Conservation (phyloP, 1,140 invertebrate species). For the Pseudoatta argentina region DNA sequence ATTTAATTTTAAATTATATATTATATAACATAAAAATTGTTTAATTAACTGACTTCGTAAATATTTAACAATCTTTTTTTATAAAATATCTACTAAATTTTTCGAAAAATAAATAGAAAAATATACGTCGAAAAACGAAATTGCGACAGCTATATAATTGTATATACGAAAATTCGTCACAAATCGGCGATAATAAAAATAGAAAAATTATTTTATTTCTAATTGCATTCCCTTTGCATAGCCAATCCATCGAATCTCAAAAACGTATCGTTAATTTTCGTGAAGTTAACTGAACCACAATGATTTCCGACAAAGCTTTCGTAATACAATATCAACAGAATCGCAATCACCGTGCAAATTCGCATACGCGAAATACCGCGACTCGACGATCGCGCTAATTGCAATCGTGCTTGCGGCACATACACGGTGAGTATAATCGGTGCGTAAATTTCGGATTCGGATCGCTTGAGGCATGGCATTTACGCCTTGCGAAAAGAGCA, state of each 20-base stretch:
- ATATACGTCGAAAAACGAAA: not conserved
- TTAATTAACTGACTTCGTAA: not conserved
- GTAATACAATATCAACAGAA: slow-evolving; percentile 35
- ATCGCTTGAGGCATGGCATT: slow-evolving; percentile 24
- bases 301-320: slow-evolving; percentile 21
- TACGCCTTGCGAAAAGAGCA: not conserved
- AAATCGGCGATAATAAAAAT: not conserved
- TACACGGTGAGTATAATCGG: not conserved
- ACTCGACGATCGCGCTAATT: slow-evolving; percentile 68
- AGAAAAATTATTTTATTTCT: not conserved
- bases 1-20: not conserved
- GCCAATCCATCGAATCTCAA: not conserved
- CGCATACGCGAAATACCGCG: slow-evolving; percentile 59
- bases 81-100: not conserved
- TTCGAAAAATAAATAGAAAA: not conserved
- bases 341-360: slow-evolving; percentile 25
- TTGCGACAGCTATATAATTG: not conserved
- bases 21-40: no score
- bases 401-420: slow-evolving; percentile 2
- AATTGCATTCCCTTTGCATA: not conserved
- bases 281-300: slow-evolving; percentile 15
- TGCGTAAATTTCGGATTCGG: not conserved
- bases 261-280: slow-evolving; percentile 36
- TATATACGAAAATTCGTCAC: not conserved
- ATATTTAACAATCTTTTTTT: not conserved